Conservation (phyloP, 1,140 invertebrate species). For the Neodiprion virginianus region DNA sequence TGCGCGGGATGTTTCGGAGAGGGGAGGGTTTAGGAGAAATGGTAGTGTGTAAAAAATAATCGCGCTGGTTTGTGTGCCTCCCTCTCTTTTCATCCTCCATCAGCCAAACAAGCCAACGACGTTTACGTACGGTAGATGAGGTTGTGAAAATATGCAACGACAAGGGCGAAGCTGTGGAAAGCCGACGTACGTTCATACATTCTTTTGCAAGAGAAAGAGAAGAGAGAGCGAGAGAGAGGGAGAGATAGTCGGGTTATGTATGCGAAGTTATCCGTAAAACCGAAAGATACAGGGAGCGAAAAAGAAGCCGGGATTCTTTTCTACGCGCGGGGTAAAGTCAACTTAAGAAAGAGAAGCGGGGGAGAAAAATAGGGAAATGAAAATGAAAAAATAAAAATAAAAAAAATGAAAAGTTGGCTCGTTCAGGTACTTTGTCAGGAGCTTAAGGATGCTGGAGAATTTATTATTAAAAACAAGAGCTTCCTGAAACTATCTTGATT, state of each 20-base stretch:
- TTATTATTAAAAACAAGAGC: conserved; percentile 43
- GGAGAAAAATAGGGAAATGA: conserved; percentile 16
- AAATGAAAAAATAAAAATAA: too few relatives aligned
- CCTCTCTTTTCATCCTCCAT: background rate
- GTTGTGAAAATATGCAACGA: conserved; percentile 3
- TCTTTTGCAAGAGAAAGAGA: too few relatives aligned
- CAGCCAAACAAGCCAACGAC: background rate
- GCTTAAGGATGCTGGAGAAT: conserved; percentile 28
- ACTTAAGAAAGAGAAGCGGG: background rate
- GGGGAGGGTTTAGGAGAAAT: background rate
- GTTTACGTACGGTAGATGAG: background rate
- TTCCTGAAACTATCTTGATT: conserved; percentile 40
- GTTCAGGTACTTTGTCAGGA: conserved; percentile 27
- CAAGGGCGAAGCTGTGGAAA: background rate
- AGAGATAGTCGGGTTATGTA: background rate
- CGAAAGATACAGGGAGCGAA: background rate
- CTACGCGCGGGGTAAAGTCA: background rate
- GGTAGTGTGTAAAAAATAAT: background rate
- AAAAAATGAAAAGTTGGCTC: conserved; percentile 19
- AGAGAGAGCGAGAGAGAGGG: too few relatives aligned
- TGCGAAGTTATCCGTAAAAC: background rate
- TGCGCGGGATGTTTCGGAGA: too few relatives aligned
- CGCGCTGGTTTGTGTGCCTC: too few relatives aligned
- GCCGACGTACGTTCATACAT: too few relatives aligned
- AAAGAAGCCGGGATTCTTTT: background rate